Conservation (phyloP, 2,888 invertebrate species). For the Diploptera punctata region DNA sequence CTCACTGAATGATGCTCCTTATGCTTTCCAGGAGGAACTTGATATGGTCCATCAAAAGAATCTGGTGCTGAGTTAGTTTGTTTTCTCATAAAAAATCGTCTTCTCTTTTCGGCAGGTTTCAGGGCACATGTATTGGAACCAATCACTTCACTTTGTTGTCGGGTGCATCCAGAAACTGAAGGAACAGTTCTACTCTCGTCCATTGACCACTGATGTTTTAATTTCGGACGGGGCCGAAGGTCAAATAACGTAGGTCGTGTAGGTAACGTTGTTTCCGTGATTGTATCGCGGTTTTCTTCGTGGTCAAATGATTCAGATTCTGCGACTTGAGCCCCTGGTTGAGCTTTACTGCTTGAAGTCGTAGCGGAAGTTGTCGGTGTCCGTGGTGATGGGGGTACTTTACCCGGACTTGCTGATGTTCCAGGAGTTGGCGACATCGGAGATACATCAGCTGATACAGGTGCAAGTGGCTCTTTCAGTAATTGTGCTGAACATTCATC, state of each 20-base stretch:
- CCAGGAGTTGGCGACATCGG: neutral
- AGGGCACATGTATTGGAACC: neutral
- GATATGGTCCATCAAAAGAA: slow-evolving; percentile 48
- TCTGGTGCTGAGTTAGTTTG: slow-evolving; percentile 55
- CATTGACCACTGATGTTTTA: slow-evolving; percentile 46
- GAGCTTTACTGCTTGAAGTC: slow-evolving; percentile 19
- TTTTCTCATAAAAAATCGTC: slow-evolving; percentile 50
- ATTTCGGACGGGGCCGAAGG: slow-evolving; percentile 40
- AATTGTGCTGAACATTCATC: slow-evolving; percentile 7
- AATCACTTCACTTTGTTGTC: slow-evolving; percentile 20
- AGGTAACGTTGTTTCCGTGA: slow-evolving; percentile 36
- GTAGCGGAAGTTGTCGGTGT: neutral
- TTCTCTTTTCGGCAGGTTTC: slow-evolving; percentile 47
- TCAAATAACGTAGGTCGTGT: slow-evolving; percentile 39
- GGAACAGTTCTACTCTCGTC: slow-evolving; percentile 42
- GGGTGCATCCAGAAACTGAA: slow-evolving; percentile 1
- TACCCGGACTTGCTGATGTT: neutral
- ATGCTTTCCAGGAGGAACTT: slow-evolving; percentile 30
- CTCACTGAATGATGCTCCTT: slow-evolving; percentile 44
- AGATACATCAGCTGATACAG: neutral
- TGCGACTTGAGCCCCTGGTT: neutral
- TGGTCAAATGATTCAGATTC: slow-evolving; percentile 41
- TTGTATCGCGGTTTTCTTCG: slow-evolving; percentile 43
- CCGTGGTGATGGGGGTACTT: neutral
- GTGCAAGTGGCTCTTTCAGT: neutral